These are phyloP conservation scores for Euwallacea similis DNA, from an alignment of 1,140 invertebrate species.

Conservation along the genomic window DNA sequence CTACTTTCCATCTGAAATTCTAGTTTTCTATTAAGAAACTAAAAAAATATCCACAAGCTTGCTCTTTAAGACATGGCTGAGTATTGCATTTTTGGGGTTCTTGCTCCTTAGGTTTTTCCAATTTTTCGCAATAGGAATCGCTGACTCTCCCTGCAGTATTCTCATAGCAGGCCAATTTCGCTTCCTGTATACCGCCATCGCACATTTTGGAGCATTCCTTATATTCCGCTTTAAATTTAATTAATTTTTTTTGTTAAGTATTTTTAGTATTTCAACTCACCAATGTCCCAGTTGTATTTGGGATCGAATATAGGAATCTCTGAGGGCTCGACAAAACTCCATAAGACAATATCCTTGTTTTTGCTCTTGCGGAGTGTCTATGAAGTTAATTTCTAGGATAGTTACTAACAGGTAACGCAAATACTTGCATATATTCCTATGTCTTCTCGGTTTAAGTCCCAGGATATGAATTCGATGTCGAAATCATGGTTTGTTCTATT, in stretches of 20 bases:
- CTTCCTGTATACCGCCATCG: conserved; percentile 54
- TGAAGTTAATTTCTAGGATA: no score
- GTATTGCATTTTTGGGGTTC: conserved; percentile 55
- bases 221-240: conserved; percentile 20
- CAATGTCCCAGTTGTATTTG: conserved; percentile 10
- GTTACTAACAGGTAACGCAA: no score
- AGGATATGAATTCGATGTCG: background rate
- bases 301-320: conserved; percentile 3
- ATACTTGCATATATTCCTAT: background rate
- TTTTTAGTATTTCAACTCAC: background rate
- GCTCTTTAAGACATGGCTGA: conserved; percentile 31
- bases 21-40: background rate
- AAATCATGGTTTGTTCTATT: no score
- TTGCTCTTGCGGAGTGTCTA: no score
- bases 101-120: conserved; percentile 48
- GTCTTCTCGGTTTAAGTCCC: background rate
- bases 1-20: conserved; percentile 56
- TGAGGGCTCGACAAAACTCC: conserved; percentile 2
- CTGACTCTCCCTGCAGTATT: conserved; percentile 55
- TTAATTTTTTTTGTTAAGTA: background rate
- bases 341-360: background rate
- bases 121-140: conserved; percentile 51
- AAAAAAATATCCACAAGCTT: conserved; percentile 31
- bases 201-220: conserved; percentile 54
- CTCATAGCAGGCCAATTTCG: conserved; percentile 56